phyloP scores from a whole-genome alignment of 2,113 vertebrate genomes.

The Pheucticus melanocephalus region DNA sequence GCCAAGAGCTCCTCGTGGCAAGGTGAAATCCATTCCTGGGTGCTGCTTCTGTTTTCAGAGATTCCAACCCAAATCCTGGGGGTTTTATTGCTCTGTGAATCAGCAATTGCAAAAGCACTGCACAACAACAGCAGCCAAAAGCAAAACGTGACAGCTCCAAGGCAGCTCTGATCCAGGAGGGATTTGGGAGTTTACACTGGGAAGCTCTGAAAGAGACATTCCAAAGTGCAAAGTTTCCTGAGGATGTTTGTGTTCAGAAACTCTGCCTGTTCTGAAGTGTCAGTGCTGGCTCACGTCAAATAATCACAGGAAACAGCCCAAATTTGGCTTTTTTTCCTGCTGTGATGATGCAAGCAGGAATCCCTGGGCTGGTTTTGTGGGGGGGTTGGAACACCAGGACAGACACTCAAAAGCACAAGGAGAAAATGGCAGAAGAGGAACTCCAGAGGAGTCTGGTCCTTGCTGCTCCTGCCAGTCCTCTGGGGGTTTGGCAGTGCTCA shows the following conservation, averaged over 20 bases:
- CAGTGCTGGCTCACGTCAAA: background rate
- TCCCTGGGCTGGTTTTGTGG: background rate
- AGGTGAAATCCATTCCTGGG: slow-evolving; percentile 6
- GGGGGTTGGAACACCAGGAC: background rate
- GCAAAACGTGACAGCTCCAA: background rate
- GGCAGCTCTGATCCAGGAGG: background rate
- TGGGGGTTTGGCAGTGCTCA: background rate
- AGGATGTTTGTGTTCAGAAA: background rate
- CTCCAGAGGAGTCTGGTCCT: background rate
- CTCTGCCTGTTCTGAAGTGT: background rate
- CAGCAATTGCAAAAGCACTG: background rate
- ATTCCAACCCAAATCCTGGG: background rate
- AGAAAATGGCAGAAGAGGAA: no score
- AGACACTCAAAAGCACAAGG: background rate
- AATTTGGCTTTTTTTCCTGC: background rate
- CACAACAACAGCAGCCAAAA: background rate
- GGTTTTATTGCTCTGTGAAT: background rate
- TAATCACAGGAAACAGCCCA: background rate
- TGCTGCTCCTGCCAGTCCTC: background rate
- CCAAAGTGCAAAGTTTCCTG: background rate
- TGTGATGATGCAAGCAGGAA: background rate
- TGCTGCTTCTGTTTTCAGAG: background rate
- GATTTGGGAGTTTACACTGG: background rate
- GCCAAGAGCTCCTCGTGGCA: background rate
- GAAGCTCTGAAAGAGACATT: background rate